These are phyloP conservation scores for Crambe crambe DNA, from an alignment of 37 sponge, comb jelly and placozoan genomes.

Conservation along the genomic window DNA sequence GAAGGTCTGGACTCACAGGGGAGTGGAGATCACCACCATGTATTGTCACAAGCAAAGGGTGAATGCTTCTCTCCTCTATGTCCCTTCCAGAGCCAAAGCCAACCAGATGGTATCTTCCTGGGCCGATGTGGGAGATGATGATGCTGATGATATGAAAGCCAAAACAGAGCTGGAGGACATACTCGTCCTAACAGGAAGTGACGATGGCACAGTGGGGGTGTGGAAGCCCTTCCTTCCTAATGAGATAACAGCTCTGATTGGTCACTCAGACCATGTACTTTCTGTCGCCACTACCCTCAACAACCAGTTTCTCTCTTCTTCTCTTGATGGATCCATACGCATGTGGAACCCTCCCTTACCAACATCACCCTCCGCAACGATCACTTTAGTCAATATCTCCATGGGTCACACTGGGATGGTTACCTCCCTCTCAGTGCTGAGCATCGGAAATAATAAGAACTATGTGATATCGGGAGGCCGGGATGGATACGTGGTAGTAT, in stretches of 20 bases:
- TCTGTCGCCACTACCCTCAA: conserved; percentile 56
- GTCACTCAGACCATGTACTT: conserved; percentile 85
- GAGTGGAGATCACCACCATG: conserved; percentile 90
- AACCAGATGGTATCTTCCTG: conserved; percentile 3
- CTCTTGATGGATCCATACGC: conserved; percentile 75
- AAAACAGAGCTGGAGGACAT: conserved; percentile 49
- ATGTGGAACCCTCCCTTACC: conserved; percentile 71
- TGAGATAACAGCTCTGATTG: conserved; percentile 64
- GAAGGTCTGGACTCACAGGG: conserved; percentile 88
- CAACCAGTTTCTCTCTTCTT: conserved; percentile 63
- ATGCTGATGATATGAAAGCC: conserved; percentile 19
- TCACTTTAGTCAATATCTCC: background rate
- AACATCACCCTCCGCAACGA: background rate
- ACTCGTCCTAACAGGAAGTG: conserved; percentile 76
- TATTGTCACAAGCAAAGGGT: conserved; percentile 78
- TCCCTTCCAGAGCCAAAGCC: conserved; percentile 12
- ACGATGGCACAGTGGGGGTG: conserved; percentile 83
- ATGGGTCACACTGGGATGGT: conserved; percentile 71
- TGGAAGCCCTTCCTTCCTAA: conserved; percentile 90
- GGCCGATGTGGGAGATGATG: conserved; percentile 68
- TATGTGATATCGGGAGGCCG: conserved; percentile 52
- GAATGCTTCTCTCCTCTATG: conserved; percentile 67
- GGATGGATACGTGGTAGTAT: conserved; percentile 72
- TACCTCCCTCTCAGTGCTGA: conserved; percentile 21
- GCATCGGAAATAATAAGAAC: conserved; percentile 1